Base-by-base conservation (phyloP, 2,113 vertebrate genomes). In the Motacilla alba region DNA sequence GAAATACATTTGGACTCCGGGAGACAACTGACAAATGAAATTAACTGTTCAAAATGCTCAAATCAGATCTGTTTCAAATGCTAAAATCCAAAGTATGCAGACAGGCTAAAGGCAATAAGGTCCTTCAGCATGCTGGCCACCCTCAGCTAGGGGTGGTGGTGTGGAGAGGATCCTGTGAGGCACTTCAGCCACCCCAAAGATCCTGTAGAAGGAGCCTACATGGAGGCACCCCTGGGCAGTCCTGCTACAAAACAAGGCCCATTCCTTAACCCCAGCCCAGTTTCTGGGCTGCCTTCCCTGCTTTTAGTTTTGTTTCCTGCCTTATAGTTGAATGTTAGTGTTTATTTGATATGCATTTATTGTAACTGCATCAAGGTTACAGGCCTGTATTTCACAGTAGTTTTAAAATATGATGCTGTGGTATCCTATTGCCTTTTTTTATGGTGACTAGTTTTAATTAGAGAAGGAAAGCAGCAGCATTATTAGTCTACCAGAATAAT, bases 381-480 rank as follows among this genome's bases (percentile, higher is more conserved):
- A 78, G 19, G 44, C 13, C 27, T 87, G n/a, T 78, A 47, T 93
- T 89, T 94, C 52, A 89, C 27, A 31, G 35, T 7, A 68, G 44
- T 13, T 93, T 66, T 89, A 67, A 86, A 93, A 77, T 72, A 81
- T 13, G 10, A 10, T 13, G 7, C 22, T 75, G 13, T 60, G 44
- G 24, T 84, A 56, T 30, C 35, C 47, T 64, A 52, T 24, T 59
- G 60, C 21, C 28, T 91, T 77, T 21, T 74, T 91, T 87, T 83
- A 89, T 15, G 30, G 60, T n/a, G 75, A 39, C 49, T n/a, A 94
- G 8, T 68, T 94, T 95, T 94, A 88, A 90, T 90, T 93, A 86
- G 50, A 80, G 50, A 67, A 70, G 52, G 56, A 73, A 85, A 83
- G 55, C 17, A 90, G 41, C 46, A 75, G 9, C 18, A 60, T 33